Evolutionary conservation across 2,888 invertebrate species (phyloP).

Genomic region (Ophion ellenae): DNA sequence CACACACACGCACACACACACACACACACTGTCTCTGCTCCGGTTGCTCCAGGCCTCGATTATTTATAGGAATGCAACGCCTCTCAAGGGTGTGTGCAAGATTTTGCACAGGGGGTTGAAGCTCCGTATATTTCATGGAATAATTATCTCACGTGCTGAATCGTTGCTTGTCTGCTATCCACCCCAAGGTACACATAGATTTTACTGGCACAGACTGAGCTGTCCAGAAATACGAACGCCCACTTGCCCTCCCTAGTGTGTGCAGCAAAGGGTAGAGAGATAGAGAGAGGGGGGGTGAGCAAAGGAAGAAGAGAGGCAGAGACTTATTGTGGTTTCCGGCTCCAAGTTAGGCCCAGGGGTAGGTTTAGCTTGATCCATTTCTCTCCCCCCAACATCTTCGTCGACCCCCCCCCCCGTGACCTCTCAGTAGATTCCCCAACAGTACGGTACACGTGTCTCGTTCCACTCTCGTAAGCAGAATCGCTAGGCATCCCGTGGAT

Average conservation of each 20-base stretch:
- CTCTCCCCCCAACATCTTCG: constrained; percentile 7
- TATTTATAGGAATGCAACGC: constrained; percentile 58
- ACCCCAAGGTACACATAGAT: constrained; percentile 61
- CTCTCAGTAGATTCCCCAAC: constrained; percentile 24
- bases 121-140: constrained; percentile 56
- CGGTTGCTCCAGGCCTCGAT: constrained; percentile 18
- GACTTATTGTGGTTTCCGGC: constrained; percentile 45
- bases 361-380: constrained; percentile 58
- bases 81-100: constrained; percentile 38
- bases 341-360: constrained; percentile 54
- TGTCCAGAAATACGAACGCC: constrained; percentile 59
- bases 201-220: constrained; percentile 57
- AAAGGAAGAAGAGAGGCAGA: neutral
- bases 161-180: constrained; percentile 43
- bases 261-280: constrained; percentile 4
- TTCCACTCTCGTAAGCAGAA: constrained; percentile 10
- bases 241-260: constrained; percentile 36
- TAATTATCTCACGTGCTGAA: constrained; percentile 63
- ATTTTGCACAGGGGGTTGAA: constrained; percentile 39
- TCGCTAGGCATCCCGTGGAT: constrained; percentile 17
- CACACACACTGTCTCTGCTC: neutral
- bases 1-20: too few relatives aligned
- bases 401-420: neutral
- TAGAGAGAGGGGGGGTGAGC: neutral
- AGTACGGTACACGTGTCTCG: neutral